Conservation (phyloP, 2,888 invertebrate genomes). For the Carpatolechia fugitivella region DNA sequence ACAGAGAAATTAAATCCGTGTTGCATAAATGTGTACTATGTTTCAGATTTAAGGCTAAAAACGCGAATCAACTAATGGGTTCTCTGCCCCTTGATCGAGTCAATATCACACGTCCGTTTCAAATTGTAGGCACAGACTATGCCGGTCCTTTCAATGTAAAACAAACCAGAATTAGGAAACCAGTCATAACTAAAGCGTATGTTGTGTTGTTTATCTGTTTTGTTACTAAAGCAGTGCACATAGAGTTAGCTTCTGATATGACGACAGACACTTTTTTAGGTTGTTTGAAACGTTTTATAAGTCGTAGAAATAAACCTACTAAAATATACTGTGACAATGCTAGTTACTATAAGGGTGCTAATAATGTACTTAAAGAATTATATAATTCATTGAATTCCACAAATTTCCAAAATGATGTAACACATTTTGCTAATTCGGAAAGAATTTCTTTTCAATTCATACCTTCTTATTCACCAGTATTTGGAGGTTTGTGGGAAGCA, state of each 20-base stretch:
- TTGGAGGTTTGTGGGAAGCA: too few species aligned
- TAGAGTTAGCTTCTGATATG: too few species aligned
- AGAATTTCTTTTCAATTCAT: background rate
- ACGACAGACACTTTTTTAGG: too few species aligned
- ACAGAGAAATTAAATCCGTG: background rate
- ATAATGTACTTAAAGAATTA: conserved; percentile 1
- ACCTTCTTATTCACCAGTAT: conserved; percentile 7
- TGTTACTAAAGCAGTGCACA: too few species aligned
- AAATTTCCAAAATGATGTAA: too few species aligned
- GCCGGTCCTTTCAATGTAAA: background rate
- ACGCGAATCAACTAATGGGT: background rate
- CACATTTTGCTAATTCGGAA: background rate
- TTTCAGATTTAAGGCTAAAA: conserved; percentile 1
- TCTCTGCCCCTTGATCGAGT: background rate
- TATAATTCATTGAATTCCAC: background rate
- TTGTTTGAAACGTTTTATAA: too few species aligned
- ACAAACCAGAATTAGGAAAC: conserved; percentile 2
- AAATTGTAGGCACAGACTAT: conserved; percentile 1
- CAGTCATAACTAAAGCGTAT: too few species aligned
- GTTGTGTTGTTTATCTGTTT: too few species aligned
- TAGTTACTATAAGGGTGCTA: background rate
- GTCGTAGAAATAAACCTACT: too few species aligned
- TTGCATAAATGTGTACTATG: too few species aligned
- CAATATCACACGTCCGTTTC: too few species aligned
- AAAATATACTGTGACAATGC: too few species aligned